Percentiles rank a stretch among this genome's conserved stretches.
Evolutionary conservation across 2,888 invertebrate species (phyloP).

Genomic region (Amiota mariae): DNA sequence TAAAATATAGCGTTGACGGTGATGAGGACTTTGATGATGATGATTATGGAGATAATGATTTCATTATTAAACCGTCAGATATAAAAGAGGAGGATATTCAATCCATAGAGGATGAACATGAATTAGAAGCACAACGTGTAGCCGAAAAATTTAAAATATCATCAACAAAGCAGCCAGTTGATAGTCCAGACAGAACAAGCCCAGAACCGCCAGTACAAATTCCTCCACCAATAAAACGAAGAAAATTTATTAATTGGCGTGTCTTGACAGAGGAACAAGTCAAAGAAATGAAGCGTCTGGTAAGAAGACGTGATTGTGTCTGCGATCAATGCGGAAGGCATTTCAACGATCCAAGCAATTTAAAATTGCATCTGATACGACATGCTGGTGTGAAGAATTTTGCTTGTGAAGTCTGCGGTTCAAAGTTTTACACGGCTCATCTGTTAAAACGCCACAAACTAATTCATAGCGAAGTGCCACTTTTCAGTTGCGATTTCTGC

Average conservation of each 20-base stretch:
- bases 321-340: conserved; percentile 56
- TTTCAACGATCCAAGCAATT: conserved; percentile 58
- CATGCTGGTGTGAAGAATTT: conserved; percentile 53
- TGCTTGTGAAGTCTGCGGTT: conserved; percentile 46
- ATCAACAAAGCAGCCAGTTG: too few relatives aligned
- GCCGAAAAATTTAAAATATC: not conserved
- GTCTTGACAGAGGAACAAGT: conserved; percentile 50
- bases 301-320: conserved; percentile 55
- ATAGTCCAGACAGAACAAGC: too few relatives aligned
- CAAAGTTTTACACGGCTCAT: conserved; percentile 56
- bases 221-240: not conserved
- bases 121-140: too few relatives aligned
- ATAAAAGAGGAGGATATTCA: not conserved
- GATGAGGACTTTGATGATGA: not conserved
- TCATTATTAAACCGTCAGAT: not conserved
- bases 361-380: conserved; percentile 56
- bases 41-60: not conserved
- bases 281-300: conserved; percentile 52
- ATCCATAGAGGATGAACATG: not conserved
- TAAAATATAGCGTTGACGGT: not conserved
- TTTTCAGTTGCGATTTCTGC: conserved; percentile 54
- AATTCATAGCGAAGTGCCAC: conserved; percentile 46
- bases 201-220: too few relatives aligned
- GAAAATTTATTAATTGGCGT: not conserved
- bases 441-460: conserved; percentile 51